A percentile compares a stretch with the other conserved stretches of the same genome.
Conservation (phyloP, 2,888 invertebrate genomes). For the Agrotis clavis region DNA sequence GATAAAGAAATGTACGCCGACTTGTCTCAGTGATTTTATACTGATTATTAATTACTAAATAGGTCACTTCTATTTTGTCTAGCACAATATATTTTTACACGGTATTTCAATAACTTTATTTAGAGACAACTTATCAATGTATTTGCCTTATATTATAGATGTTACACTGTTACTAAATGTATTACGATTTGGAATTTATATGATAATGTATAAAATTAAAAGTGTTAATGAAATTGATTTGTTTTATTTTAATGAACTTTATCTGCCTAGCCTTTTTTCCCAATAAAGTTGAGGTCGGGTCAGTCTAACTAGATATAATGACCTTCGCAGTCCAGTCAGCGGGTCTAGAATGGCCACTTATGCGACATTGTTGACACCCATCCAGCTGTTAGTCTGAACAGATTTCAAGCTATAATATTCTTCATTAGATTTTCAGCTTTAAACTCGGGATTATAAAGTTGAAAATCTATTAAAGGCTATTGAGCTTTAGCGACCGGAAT, state of each 20-base stretch:
- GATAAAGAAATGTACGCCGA: neutral
- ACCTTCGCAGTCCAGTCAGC: too few species aligned
- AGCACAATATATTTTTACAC: slow-evolving; percentile 36
- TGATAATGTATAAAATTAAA: slow-evolving; percentile 54
- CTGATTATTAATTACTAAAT: too few species aligned
- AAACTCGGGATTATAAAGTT: too few species aligned
- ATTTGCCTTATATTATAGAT: slow-evolving; percentile 39
- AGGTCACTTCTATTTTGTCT: slow-evolving; percentile 31
- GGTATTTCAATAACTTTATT: slow-evolving; percentile 20
- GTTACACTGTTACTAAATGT: slow-evolving; percentile 61
- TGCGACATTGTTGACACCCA: too few species aligned
- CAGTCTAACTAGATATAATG: too few species aligned
- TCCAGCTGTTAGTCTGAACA: neutral
- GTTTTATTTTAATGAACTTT: slow-evolving; percentile 38
- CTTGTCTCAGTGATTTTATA: neutral
- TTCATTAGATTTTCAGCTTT: too few species aligned
- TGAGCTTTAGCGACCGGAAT: too few species aligned
- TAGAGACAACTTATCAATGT: slow-evolving; percentile 21
- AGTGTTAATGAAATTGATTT: slow-evolving; percentile 54
- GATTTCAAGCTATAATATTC: neutral
- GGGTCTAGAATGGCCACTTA: too few species aligned
- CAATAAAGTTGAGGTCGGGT: too few species aligned
- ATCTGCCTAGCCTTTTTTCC: too few species aligned
- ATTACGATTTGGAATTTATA: slow-evolving; percentile 52
- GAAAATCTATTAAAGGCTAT: too few species aligned